Percentiles rank a stretch among this genome's conserved stretches.
These are phyloP conservation scores for Danio choprae DNA, from an alignment of 2,797 vertebrate species.

Conservation along the genomic window DNA sequence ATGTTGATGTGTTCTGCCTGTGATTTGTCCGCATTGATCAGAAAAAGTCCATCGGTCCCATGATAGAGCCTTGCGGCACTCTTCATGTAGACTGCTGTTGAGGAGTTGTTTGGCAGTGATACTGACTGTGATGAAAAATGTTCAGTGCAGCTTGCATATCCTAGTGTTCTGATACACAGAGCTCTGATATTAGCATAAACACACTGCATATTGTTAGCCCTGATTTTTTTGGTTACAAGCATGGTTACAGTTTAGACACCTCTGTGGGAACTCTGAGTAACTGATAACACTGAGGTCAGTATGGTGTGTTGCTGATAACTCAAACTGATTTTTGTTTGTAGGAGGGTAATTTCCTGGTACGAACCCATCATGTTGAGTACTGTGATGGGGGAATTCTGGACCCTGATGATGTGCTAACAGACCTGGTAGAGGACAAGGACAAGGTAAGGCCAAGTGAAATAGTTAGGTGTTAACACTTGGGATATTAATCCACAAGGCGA, in stretches of 20 bases:
- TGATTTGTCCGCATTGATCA: constrained; percentile 15
- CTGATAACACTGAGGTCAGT: constrained; percentile 38
- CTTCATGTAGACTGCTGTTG: neutral
- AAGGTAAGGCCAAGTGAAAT: constrained; percentile 81
- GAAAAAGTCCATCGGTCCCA: neutral
- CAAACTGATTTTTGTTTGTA: constrained; percentile 61
- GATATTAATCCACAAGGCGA: neutral
- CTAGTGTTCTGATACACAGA: neutral
- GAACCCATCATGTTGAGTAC: constrained; percentile 95
- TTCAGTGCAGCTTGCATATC: neutral
- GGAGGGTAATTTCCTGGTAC: constrained; percentile 90
- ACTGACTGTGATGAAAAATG: neutral
- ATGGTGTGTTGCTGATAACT: constrained; percentile 22
- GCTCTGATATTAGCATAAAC: constrained; percentile 13
- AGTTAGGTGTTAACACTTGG: neutral
- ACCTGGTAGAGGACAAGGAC: constrained; percentile 98
- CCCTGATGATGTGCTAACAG: constrained; percentile 92
- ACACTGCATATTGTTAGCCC: neutral
- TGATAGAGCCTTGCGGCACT: constrained; percentile 7
- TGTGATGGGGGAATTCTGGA: constrained; percentile 96
- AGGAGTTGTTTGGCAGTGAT: constrained; percentile 2
- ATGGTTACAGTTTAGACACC: neutral
- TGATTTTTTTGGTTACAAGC: constrained; percentile 1
- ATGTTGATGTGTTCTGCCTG: constrained; percentile 12
- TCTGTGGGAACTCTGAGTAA: constrained; percentile 33